Evolutionary conservation across 2,797 vertebrate genomes (phyloP).

Genomic region (Acomys russatus): DNA sequence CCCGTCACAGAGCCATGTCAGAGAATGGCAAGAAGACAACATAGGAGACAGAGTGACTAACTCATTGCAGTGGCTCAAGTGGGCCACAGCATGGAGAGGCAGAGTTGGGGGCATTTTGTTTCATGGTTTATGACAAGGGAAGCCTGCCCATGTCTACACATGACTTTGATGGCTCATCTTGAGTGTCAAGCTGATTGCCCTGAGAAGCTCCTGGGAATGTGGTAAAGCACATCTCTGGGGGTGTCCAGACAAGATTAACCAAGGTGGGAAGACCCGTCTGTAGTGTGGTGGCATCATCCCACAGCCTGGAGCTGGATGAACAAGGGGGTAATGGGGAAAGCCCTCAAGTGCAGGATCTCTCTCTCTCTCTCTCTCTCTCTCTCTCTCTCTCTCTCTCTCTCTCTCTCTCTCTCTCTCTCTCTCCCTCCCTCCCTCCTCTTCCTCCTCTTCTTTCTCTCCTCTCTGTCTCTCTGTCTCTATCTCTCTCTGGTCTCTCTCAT

Average conservation of each 20-base stretch:
- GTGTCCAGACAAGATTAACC: neutral
- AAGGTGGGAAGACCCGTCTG: neutral
- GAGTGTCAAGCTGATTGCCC: neutral
- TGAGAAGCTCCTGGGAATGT: neutral
- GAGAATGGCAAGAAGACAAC: too few relatives aligned
- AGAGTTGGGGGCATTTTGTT: neutral
- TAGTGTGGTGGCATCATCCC: too few relatives aligned
- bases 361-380: neutral
- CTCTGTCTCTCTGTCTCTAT: neutral
- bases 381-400: neutral
- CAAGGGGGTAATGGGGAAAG: neutral
- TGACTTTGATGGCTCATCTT: neutral
- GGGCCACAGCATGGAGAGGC: neutral
- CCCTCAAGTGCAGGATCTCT: neutral
- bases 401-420: neutral
- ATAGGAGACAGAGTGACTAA: neutral
- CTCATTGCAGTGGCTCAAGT: too few relatives aligned
- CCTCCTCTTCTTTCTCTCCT: neutral
- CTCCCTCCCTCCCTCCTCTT: neutral
- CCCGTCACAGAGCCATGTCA: neutral
- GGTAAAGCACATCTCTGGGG: too few relatives aligned
- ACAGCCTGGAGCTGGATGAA: neutral
- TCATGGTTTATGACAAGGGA: neutral
- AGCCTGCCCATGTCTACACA: neutral
- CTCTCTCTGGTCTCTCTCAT: neutral